Base-by-base conservation (phyloP, 2,888 invertebrate species). In the Cinara cedri region DNA sequence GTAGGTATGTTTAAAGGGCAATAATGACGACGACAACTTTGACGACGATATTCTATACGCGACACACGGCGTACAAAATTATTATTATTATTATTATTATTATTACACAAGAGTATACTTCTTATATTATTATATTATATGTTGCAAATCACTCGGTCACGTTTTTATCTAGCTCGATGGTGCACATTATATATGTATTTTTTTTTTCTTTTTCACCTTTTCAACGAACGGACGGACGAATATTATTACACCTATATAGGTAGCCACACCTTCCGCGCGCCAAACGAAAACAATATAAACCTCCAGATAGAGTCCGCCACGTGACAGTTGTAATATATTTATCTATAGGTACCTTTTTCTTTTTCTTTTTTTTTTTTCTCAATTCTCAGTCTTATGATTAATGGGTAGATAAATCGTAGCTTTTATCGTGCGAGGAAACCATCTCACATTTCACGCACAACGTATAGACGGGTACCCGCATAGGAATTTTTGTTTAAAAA, bases 81-180 rank as follows among this genome's bases (percentile, higher is more conserved):
- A n/a, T n/a, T n/a, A n/a, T n/a, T n/a, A n/a, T n/a, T n/a, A n/a
- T n/a, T n/a, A n/a, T n/a, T 34, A 34, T 34, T 34, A 34, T 54
- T 54, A 54, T 54, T 19, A n/a, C 54, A n/a, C 19, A 54, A n/a
- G n/a, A 16, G 16, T n/a, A 16, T 54, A 54, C n/a, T 9, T 54
- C 3, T 54, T n/a, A 19, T 19, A 54, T 60, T 26, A 26, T 14
- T 55, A 55, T 24, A 57, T n/a, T 57, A 57, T 14, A 55, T 46
- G 55, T 76, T 76, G 76, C 76, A 57, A 76, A 76, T 76, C 76
- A 49, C 57, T 68, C 57, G 55, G 76, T 76, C 76, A 76, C 76
- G 76, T 72, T 76, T 76, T 76, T 66, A 76, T 76, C 62, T 62
- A 72, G 60, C 49, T 51, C 19, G 62, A 62, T 49, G 34, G 19